phyloP scores from a whole-genome alignment of 2,888 invertebrate genomes.

The Clunio marinus region DNA sequence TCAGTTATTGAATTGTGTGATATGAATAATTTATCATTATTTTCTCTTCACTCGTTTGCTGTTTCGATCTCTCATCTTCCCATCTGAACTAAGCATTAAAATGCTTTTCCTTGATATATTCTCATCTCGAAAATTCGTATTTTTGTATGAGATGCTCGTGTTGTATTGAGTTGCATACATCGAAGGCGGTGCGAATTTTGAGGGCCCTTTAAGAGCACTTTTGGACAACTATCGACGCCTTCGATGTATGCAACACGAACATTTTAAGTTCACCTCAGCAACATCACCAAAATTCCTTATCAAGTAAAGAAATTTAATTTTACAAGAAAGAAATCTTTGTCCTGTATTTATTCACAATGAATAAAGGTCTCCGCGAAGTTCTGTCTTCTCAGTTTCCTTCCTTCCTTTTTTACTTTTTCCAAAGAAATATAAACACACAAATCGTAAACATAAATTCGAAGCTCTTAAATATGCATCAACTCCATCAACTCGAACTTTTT shows the following conservation, averaged over 20 bases:
- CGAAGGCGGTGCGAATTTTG: no score
- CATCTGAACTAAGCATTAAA: background rate
- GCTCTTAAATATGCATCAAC: conserved; percentile 23
- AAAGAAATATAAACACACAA: background rate
- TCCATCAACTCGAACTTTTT: conserved; percentile 15
- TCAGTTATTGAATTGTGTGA: conserved; percentile 39
- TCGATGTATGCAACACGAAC: no score
- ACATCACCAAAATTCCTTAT: no score
- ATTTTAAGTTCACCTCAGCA: no score
- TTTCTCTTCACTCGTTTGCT: conserved; percentile 1
- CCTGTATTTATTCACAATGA: no score
- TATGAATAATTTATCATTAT: conserved; percentile 39
- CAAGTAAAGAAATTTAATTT: no score
- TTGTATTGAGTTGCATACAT: conserved; percentile 3
- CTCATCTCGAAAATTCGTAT: background rate
- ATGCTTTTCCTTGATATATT: background rate
- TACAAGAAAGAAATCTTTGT: no score
- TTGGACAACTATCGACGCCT: no score
- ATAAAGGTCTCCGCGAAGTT: no score
- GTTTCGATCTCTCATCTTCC: background rate
- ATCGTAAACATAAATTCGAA: conserved; percentile 27
- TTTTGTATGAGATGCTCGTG: conserved; percentile 7
- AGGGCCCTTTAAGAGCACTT: no score
- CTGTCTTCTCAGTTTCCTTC: background rate
- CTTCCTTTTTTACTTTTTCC: background rate